A percentile compares a stretch with the other conserved stretches of the same genome.
Evolutionary conservation across 2,888 invertebrate genomes (phyloP).

Genomic region (Pachydiplax longipennis): DNA sequence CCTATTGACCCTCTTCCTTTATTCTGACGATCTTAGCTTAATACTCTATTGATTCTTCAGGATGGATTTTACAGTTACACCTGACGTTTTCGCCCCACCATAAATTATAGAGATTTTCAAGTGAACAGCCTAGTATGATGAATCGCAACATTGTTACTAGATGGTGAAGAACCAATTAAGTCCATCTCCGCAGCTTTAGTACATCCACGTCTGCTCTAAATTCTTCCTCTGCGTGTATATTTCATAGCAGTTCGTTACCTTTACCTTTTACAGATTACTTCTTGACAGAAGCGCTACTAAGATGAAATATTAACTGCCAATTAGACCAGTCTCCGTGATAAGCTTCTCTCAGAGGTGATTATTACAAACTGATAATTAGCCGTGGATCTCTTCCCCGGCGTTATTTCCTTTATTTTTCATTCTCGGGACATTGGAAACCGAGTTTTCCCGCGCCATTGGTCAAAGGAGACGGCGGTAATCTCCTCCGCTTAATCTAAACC

Average conservation of each 20-base stretch:
- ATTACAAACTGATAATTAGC: neutral
- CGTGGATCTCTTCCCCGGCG: neutral
- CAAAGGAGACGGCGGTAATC: neutral
- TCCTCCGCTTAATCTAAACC: neutral
- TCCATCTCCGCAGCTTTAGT: too few species aligned
- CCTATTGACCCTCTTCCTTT: too few species aligned
- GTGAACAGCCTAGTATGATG: too few species aligned
- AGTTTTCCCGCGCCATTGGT: neutral
- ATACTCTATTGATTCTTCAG: too few species aligned
- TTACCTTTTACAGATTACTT: neutral
- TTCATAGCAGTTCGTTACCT: neutral
- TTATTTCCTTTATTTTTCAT: neutral
- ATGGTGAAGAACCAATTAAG: too few species aligned
- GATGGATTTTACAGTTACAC: too few species aligned
- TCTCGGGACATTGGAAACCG: neutral
- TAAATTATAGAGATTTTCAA: too few species aligned
- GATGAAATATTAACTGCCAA: neutral
- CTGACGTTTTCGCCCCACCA: too few species aligned
- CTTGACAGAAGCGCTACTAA: neutral
- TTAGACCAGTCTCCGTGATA: neutral
- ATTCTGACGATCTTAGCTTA: too few species aligned
- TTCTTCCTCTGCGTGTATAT: too few species aligned
- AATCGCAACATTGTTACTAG: too few species aligned
- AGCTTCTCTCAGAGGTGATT: neutral
- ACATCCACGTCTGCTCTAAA: too few species aligned